Evolutionary conservation across 2,113 vertebrate species (phyloP).

Genomic region (Misgurnus mizolepis): DNA sequence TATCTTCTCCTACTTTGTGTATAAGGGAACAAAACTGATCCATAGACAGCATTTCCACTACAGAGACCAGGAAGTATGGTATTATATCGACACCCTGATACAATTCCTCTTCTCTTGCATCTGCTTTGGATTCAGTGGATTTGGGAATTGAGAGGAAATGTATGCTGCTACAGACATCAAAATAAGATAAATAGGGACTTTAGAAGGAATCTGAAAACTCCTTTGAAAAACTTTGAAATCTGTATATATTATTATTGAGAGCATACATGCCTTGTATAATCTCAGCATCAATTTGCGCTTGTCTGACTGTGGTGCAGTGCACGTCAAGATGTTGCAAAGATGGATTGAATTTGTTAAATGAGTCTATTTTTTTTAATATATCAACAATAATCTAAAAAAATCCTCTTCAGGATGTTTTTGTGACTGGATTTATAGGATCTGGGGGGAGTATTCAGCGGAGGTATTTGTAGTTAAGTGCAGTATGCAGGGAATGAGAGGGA

Average conservation of each 20-base stretch:
- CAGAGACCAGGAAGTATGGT: neutral
- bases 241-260: constrained; percentile 16
- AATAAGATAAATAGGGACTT: constrained; percentile 37
- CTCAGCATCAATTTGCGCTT: constrained; percentile 2
- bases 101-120: neutral
- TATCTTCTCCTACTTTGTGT: neutral
- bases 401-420: neutral
- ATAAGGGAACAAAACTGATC: neutral
- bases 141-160: constrained; percentile 2
- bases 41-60: constrained; percentile 3
- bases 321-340: constrained; percentile 25
- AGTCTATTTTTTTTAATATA: constrained; percentile 37
- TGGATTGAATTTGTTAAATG: constrained; percentile 37
- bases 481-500: neutral
- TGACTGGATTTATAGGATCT: constrained; percentile 23
- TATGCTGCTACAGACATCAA: constrained; percentile 1
- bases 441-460: neutral
- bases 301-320: constrained; percentile 4
- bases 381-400: constrained; percentile 30
- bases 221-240: constrained; percentile 22
- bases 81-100: too few species aligned
- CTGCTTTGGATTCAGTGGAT: neutral
- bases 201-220: constrained; percentile 29
- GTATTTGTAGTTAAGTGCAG: neutral
- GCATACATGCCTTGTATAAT: constrained; percentile 42